Evolutionary conservation across 2,888 invertebrate species (phyloP), one percentile per base, ranked within the genome.

Genomic region (Agrochola litura): DNA sequence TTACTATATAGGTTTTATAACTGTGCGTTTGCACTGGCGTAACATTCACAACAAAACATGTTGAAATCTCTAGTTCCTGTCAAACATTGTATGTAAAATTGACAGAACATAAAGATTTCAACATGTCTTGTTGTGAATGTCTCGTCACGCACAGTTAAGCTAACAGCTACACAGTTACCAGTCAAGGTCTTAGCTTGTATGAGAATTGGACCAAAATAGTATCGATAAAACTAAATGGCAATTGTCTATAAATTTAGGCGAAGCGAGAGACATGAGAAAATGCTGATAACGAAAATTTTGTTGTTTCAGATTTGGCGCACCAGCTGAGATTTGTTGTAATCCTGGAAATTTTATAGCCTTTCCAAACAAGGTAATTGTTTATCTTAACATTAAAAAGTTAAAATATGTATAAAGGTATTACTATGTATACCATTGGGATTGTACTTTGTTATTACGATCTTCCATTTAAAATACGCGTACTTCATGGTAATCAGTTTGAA

Each of bases 301-400:
- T 92, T 90, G 89, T 92, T 93, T 76, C 92, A 93, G 92, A 91
- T 91, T 90, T 76, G 73, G 77, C 82, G 76, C 77, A 67, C 56
- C 73, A 65, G 60, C 70, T 68, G 79, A 65, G 54, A 79, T 52
- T 77, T 61, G 70, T 74, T 73, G 78, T 79, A 86, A 92, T 87
- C 84, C 91, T 92, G 91, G 92, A 90, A 88, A 73, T 79, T 79
- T 91, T 89, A 92, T 90, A 91, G 89, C 89, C 82, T 86, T 74
- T 73, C 68, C 61, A 81, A 79, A 81, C 77, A 89, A 89, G 90
- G 90, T 91, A 87, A 83, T 69, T 81, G 22, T 19, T 41, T 56
- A 52, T 77, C 22, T 12, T 30, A 46, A 52, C 41, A 65, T 1
- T 66, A 37, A 16, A 19, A 61, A 73, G 22, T 30, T 67, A 6